Conservation (phyloP, 2,888 invertebrate genomes). For the Molorchus minor region DNA sequence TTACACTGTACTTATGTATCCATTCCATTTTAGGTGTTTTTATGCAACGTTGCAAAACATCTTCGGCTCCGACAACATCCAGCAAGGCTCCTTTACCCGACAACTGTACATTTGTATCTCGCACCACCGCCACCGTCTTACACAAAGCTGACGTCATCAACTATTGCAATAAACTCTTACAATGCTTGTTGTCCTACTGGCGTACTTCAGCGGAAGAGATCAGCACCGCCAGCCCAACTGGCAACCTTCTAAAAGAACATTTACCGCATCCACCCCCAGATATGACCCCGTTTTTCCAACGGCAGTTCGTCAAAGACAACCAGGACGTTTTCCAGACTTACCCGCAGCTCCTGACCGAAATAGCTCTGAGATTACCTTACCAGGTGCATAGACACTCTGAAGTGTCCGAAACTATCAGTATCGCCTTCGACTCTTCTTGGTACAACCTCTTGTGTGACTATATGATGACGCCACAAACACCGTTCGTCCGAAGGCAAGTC, state of each 20-base stretch:
- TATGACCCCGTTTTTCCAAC: conserved; percentile 94
- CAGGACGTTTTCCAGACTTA: conserved; percentile 94
- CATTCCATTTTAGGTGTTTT: conserved; percentile 71
- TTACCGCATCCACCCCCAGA: conserved; percentile 86
- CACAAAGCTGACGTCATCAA: conserved; percentile 76
- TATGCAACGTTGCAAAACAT: conserved; percentile 78
- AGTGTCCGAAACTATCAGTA: conserved; percentile 61
- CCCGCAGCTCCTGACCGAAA: conserved; percentile 93
- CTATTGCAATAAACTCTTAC: conserved; percentile 77
- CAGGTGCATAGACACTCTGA: conserved; percentile 86
- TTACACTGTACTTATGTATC: no score
- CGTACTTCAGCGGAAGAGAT: conserved; percentile 66
- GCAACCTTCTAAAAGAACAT: conserved; percentile 82
- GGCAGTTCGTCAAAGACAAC: conserved; percentile 92
- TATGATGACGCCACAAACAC: conserved; percentile 89
- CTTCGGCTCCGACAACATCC: conserved; percentile 47
- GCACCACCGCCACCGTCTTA: conserved; percentile 75
- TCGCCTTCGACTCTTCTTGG: conserved; percentile 73
- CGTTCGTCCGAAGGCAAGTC: conserved; percentile 86
- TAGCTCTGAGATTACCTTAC: conserved; percentile 91
- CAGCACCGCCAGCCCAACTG: conserved; percentile 61
- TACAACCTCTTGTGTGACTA: conserved; percentile 83
- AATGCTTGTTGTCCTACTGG: conserved; percentile 78
- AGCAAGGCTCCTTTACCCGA: conserved; percentile 54
- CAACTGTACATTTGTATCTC: conserved; percentile 70